Base-by-base conservation (phyloP, 1,140 invertebrate species). In the Aphaenogaster floridana region DNA sequence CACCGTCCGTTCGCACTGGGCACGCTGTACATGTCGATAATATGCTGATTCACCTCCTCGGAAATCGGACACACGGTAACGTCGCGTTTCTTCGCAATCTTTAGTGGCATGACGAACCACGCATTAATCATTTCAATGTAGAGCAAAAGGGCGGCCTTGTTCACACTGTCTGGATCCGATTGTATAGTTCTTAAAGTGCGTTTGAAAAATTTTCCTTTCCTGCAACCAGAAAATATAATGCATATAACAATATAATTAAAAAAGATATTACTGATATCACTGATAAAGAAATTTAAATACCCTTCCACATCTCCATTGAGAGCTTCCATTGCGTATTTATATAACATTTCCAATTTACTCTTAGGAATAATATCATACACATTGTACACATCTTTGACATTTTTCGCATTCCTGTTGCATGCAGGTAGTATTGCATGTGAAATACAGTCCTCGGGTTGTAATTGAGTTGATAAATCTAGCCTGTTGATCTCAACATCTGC, bases 381-480 rank as follows among this genome's bases (percentile, higher is more conserved):
- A 86, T 95, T 91, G 87, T 96, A 96, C 68, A 96, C 95, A 86
- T 96, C 93, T 59, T 93, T 90, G 17, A 92, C 86, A 57, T 77
- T 88, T 21, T 8, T 87, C 13, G 96, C 96, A 57, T 96, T 89
- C 91, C 95, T 94, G 76, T 96, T 96, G 59, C 96, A 96, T 21
- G 84, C 61, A 21, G 96, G 96, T 76, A 95, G 80, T 84, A 88
- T 28, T 13, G 72, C 57, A 34, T 89, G 86, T 13, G 79, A 64
- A 28, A 89, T 74, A 52, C 79, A 89, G 11, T 93, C 91, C 72
- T 93, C 90, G 3, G 78, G 42, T 68, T 72, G 15, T 79, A 79
- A 80, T 34, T 81, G 13, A 11, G 21, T 74, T 1, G 89, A 79
- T 1, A 95, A 86, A 59, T 94, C 94, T 45, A 57, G 9, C 48